Conservation (phyloP, 2,888 invertebrate genomes). For the Byasa hedistus region DNA sequence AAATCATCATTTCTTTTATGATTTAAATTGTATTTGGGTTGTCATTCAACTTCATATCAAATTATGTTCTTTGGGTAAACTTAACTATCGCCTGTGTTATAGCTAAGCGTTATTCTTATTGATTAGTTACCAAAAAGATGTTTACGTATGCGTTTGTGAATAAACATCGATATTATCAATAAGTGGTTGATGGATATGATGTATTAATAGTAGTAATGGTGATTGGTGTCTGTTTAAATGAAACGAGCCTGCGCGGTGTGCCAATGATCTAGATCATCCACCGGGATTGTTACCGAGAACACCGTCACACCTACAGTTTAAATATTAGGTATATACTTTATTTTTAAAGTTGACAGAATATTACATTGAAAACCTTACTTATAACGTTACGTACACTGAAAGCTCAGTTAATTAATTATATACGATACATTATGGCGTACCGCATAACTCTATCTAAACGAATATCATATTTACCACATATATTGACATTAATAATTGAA, state of each 20-base stretch:
- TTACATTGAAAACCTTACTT: conserved; percentile 68
- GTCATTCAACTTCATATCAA: too few species aligned
- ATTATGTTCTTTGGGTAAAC: too few species aligned
- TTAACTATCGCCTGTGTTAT: too few species aligned
- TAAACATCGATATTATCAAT: too few species aligned
- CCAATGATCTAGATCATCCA: background rate
- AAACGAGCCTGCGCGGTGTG: conserved; percentile 22
- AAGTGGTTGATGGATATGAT: too few species aligned
- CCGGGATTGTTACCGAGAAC: background rate
- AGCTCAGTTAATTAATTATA: conserved; percentile 54
- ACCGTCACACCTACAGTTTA: conserved; percentile 16
- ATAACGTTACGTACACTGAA: conserved; percentile 59
- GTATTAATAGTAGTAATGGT: background rate
- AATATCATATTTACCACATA: conserved; percentile 56
- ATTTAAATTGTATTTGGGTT: too few species aligned
- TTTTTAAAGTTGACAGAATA: conserved; percentile 61
- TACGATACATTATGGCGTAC: conserved; percentile 63
- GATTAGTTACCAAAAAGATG: too few species aligned
- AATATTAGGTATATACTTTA: conserved; percentile 64
- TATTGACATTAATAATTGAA: conserved; percentile 71
- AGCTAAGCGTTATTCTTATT: too few species aligned
- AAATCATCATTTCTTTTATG: too few species aligned
- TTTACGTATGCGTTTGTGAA: too few species aligned
- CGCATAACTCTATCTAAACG: conserved; percentile 56
- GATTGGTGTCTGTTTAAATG: conserved; percentile 4